phyloP scores from a whole-genome alignment of 2,888 invertebrate species.

The Furcula furcula region DNA sequence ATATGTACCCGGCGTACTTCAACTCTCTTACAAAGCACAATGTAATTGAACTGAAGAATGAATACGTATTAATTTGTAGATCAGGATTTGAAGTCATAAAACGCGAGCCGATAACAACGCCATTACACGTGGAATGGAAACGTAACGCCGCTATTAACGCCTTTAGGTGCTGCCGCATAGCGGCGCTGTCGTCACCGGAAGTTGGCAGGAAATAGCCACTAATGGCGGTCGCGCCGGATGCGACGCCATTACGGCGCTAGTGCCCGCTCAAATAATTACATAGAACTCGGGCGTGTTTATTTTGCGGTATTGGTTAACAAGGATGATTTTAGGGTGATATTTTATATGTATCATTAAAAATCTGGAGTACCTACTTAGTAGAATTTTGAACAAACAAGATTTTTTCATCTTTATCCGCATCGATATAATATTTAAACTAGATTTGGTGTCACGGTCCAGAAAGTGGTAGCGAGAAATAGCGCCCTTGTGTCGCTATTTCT shows the following conservation, averaged over 20 bases:
- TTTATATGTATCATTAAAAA: too few relatives aligned
- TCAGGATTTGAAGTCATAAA: slow-evolving; percentile 24
- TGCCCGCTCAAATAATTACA: slow-evolving; percentile 77
- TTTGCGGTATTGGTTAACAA: slow-evolving; percentile 38
- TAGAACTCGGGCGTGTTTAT: slow-evolving; percentile 43
- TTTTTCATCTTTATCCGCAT: too few relatives aligned
- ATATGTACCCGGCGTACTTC: too few relatives aligned
- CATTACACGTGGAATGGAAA: slow-evolving; percentile 30
- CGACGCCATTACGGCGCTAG: slow-evolving; percentile 70
- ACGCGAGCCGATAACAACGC: slow-evolving; percentile 31
- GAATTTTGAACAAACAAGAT: too few relatives aligned
- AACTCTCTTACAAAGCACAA: too few relatives aligned
- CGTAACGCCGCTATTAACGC: slow-evolving; percentile 27
- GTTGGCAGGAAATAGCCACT: slow-evolving; percentile 75
- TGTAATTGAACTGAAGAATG: too few relatives aligned
- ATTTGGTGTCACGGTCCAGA: too few relatives aligned
- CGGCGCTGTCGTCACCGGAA: slow-evolving; percentile 61
- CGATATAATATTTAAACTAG: too few relatives aligned
- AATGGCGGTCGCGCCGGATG: slow-evolving; percentile 75
- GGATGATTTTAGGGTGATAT: slow-evolving; percentile 25
- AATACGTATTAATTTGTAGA: slow-evolving; percentile 11
- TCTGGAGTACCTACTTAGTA: too few relatives aligned
- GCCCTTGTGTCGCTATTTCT: too few relatives aligned
- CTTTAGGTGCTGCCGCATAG: slow-evolving; percentile 33
- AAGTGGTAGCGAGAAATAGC: too few relatives aligned